Evolutionary conservation across 2,113 vertebrate genomes (phyloP).

Genomic region (Rhinoderma darwinii): DNA sequence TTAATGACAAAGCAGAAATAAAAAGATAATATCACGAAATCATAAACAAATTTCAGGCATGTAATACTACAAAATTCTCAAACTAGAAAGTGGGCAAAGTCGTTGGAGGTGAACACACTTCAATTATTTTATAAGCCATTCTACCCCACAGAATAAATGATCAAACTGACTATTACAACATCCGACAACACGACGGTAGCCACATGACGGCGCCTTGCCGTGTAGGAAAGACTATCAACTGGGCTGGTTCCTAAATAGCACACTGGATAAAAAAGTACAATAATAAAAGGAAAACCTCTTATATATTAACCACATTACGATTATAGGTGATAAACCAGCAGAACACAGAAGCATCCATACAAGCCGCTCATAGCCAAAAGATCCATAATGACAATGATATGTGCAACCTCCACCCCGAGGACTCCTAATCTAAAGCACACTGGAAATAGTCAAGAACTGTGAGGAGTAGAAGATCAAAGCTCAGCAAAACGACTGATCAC

Average conservation of each 20-base stretch:
- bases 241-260: background rate
- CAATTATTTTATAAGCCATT: too few species aligned
- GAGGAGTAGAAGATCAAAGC: slow-evolving; percentile 38
- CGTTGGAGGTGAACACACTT: too few species aligned
- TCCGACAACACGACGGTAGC: too few species aligned
- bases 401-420: background rate
- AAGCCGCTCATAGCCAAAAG: background rate
- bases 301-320: background rate
- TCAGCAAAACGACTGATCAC: slow-evolving; percentile 9
- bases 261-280: background rate
- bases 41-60: too few species aligned
- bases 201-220: too few species aligned
- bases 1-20: background rate
- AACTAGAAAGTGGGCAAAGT: too few species aligned
- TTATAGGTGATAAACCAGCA: too few species aligned
- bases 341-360: background rate
- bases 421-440: background rate
- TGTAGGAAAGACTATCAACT: too few species aligned
- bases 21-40: too few species aligned
- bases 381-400: background rate
- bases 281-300: background rate
- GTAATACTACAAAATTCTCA: too few species aligned
- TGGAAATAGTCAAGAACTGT: slow-evolving; percentile 4
- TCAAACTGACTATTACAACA: too few species aligned
- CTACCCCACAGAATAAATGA: too few species aligned